Base-by-base conservation (phyloP, 92 coral and sea anemone species). In the Palythoa caribaeorum region DNA sequence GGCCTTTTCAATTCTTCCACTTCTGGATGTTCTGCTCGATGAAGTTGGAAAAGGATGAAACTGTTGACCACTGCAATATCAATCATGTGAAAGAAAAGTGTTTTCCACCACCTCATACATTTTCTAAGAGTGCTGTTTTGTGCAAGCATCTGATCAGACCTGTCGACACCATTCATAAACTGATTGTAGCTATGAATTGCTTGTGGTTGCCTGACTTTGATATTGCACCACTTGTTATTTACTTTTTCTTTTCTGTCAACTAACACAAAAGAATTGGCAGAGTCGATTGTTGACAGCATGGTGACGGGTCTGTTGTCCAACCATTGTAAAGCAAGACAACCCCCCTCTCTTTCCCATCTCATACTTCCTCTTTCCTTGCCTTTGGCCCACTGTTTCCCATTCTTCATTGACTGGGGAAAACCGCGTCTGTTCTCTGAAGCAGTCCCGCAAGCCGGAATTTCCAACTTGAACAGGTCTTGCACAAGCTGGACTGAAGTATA, bases 311-410 rank as follows among this genome's bases (percentile, higher is more conserved):
- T 88, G 73, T 87, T 86, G 54, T 90, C 94, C 6, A 80, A 40
- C 94, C 94, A 94, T 84, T 91, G 94, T 38, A 87, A 3, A 13
- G 90, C 93, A n/a, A 94, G 59, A 3, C 70, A 62, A 69, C 76
- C 85, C 2, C 87, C 36, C 7, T 72, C 88, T 85, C 97, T 38
- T 9, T 75, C 91, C 94, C 94, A 92, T 2, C 93, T 79, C 94
- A 94, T 87, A 78, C 55, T 12, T 0, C 93, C 94, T 76, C 88
- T 53, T 14, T 76, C 89, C 73, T 63, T 48, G 12, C 71, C 38
- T 71, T 83, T 90, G n/a, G 94, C 97, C 97, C 93, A 94, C 68
- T 88, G 63, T 84, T 92, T 92, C 13, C 90, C 83, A 65, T 90
- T 87, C 36, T 86, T 88, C 39, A 90, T 78, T 53, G 73, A 65